Base-by-base conservation (phyloP, 2,797 vertebrate species). In the Sebastiscus albofasciatus region DNA sequence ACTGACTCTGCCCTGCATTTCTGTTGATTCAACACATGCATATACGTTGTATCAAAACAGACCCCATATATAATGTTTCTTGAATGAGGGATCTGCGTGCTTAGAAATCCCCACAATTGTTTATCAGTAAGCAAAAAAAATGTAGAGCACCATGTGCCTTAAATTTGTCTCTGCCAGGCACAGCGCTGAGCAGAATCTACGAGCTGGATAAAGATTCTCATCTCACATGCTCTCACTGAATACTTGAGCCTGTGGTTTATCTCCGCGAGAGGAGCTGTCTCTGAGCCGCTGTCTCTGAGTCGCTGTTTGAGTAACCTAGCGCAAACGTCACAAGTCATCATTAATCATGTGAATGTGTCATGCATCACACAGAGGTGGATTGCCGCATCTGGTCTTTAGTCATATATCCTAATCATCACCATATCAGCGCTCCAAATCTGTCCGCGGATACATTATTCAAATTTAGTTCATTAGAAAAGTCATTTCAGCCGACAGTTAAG, bases 401-500 rank as follows among this genome's bases (percentile, higher is more conserved):
- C 91, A 90, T 94, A 93, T 87, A 92, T 94, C 91, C 91, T 92
- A 86, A 92, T 94, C 92, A 91, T 90, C 75, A 71, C 74, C 75
- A 31, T 85, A 88, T 90, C 90, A 77, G 84, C 24, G 85, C 64
- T 90, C 91, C 89, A 79, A 91, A 92, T 94, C 89, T 79, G 91
- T 89, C 85, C 26, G 24, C 6, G 67, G 84, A 93, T 92, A 82
- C 93, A 93, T 94, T 93, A 93, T 93, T 94, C 92, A 94, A 92
- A 94, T 93, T 90, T 62, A 85, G 76, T 90, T 94, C 92, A 94
- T 94, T 92, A 92, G 87, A 90, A 88, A 91, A 94, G 93, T 90
- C 74, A 88, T 94, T 93, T 65, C 87, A 85, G 77, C 82, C 77
- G 75, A 91, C 86, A 87, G 86, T 91, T 86, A 80, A 87, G 92